phyloP scores from a whole-genome alignment of 30 jellyfish, hydroid and myxozoan species.

The Sanderia malayensis region DNA sequence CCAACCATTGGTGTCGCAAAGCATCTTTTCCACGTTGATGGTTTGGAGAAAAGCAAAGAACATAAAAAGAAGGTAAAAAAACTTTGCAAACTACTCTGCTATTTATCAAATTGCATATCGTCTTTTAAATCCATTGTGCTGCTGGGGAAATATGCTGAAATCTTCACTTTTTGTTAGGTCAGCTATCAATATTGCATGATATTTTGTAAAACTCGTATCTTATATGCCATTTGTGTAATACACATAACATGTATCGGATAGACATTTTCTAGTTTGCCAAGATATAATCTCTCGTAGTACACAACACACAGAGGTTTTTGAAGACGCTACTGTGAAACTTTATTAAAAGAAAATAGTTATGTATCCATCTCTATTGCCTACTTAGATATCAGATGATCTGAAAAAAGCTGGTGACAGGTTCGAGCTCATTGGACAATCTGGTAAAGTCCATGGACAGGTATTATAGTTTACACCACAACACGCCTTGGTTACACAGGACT shows the following conservation, averaged over 20 bases:
- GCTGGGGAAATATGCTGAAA: too few species aligned
- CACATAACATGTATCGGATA: not conserved
- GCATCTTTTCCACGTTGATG: constrained; percentile 65
- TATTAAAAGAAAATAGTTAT: too few species aligned
- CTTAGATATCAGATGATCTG: not conserved
- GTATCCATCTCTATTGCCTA: not conserved
- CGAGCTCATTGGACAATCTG: not conserved
- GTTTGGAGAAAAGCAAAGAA: constrained; percentile 32
- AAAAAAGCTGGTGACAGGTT: not conserved
- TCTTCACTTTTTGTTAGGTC: not conserved
- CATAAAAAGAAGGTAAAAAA: constrained; percentile 22
- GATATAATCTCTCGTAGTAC: not conserved
- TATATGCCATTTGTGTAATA: not conserved
- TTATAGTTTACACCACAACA: too few species aligned
- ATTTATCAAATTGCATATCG: too few species aligned
- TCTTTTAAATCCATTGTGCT: too few species aligned
- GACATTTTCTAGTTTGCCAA: not conserved
- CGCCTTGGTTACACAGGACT: too few species aligned
- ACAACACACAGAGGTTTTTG: too few species aligned
- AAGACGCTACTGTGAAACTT: not conserved
- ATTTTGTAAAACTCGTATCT: not conserved
- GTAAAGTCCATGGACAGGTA: not conserved
- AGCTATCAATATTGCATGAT: not conserved
- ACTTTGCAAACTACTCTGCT: not conserved
- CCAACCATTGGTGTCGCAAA: constrained; percentile 80